These are phyloP conservation scores for Sander vitreus DNA, from an alignment of 2,113 vertebrate genomes.

Conservation along the genomic window DNA sequence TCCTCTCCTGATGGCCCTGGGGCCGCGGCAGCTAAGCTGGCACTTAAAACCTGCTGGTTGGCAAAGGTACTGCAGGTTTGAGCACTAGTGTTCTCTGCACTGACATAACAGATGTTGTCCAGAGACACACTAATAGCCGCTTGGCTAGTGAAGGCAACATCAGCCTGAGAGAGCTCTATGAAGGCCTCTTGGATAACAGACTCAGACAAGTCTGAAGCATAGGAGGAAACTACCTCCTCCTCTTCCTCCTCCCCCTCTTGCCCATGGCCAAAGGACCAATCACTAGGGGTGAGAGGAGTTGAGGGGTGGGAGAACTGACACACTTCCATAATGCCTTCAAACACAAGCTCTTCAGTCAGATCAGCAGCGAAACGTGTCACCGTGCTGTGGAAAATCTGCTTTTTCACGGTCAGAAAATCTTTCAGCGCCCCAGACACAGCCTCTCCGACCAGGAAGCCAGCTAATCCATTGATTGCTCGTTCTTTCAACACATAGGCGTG, in stretches of 20 bases:
- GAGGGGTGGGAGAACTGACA: constrained; percentile 96
- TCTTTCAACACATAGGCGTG: constrained; percentile 91
- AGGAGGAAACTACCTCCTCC: constrained; percentile 91
- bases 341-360: constrained; percentile 95
- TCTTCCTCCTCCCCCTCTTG: constrained; percentile 85
- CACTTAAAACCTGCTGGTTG: constrained; percentile 71
- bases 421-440: constrained; percentile 92
- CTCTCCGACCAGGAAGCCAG: constrained; percentile 92
- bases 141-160: constrained; percentile 92
- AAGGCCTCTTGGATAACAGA: constrained; percentile 99
- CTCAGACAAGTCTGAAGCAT: constrained; percentile 95
- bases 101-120: constrained; percentile 90
- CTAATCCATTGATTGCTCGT: constrained; percentile 91
- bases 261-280: constrained; percentile 81
- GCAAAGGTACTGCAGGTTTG: constrained; percentile 82
- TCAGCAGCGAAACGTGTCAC: constrained; percentile 93
- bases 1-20: constrained; percentile 78
- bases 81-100: constrained; percentile 83
- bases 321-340: constrained; percentile 99
- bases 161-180: constrained; percentile 94
- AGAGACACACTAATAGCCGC: constrained; percentile 95
- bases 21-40: constrained; percentile 51
- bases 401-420: constrained; percentile 92
- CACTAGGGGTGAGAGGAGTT: constrained; percentile 84
- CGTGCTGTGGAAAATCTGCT: constrained; percentile 93